A percentile compares a stretch with the other conserved stretches of the same genome.
These are phyloP conservation scores for Himalopsyche tibetana DNA, from an alignment of 2,888 invertebrate genomes.

Conservation along the genomic window DNA sequence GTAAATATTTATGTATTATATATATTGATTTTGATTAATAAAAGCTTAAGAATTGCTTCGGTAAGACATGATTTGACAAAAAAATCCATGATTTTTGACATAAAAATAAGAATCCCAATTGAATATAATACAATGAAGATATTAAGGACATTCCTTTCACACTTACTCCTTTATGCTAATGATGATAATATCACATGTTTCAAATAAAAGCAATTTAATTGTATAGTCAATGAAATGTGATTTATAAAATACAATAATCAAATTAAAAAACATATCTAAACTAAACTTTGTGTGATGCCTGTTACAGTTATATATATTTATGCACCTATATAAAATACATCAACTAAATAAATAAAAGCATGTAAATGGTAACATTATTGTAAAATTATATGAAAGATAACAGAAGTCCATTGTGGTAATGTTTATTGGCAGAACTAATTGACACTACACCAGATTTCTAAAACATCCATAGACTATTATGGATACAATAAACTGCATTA, in stretches of 20 bases:
- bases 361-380: conserved; percentile 29
- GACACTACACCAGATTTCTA: background rate
- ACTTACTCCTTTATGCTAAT: background rate
- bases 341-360: conserved; percentile 23
- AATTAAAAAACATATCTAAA: background rate
- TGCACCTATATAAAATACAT: conserved; percentile 16
- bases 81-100: background rate
- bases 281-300: background rate
- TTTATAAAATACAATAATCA: background rate
- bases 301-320: conserved; percentile 10
- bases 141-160: conserved; percentile 9
- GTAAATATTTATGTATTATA: background rate
- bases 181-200: conserved; percentile 36
- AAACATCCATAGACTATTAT: background rate
- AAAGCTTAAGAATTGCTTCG: background rate
- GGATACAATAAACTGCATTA: too few species aligned
- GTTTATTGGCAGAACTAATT: background rate
- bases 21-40: conserved; percentile 4
- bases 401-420: background rate
- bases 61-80: background rate
- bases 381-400: background rate
- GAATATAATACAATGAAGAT: background rate
- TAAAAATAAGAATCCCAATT: background rate
- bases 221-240: background rate
- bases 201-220: background rate